phyloP scores from a whole-genome alignment of 2,797 vertebrate species.

The Tauraco hartlaubi region DNA sequence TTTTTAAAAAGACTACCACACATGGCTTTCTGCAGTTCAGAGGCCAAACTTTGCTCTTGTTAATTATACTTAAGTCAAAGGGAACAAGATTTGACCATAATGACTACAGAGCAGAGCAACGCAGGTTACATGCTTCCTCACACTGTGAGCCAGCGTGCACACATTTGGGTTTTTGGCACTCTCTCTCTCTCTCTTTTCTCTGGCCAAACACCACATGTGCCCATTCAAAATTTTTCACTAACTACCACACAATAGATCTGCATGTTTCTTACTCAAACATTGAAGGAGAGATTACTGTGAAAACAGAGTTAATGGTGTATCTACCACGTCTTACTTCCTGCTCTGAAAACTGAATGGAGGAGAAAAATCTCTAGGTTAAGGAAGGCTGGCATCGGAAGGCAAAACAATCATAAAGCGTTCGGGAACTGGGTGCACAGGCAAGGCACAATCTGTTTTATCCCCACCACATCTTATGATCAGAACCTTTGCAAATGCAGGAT shows the following conservation, averaged over 20 bases:
- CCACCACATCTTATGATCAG: not conserved
- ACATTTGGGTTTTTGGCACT: not conserved
- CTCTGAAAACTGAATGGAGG: not conserved
- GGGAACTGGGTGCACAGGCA: not conserved
- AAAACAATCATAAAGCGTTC: not conserved
- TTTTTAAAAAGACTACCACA: not conserved
- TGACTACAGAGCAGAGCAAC: not conserved
- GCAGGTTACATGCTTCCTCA: not conserved
- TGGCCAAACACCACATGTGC: not conserved
- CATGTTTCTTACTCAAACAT: not conserved
- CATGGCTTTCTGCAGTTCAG: constrained; percentile 8
- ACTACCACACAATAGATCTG: not conserved
- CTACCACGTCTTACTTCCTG: not conserved
- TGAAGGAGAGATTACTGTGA: not conserved
- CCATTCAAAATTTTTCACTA: not conserved
- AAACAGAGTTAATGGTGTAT: not conserved
- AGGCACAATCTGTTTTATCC: constrained; percentile 12
- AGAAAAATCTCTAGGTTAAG: not conserved
- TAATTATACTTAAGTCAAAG: constrained; percentile 23
- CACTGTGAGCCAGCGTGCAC: constrained; percentile 2
- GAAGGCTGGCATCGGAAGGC: not conserved
- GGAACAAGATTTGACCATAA: not conserved
- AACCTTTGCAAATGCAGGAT: not conserved
- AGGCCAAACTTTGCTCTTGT: constrained; percentile 24
- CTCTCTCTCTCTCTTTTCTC: not conserved